Evolutionary conservation across 2,797 vertebrate species (phyloP).

Genomic region (Pempheris klunzingeri): DNA sequence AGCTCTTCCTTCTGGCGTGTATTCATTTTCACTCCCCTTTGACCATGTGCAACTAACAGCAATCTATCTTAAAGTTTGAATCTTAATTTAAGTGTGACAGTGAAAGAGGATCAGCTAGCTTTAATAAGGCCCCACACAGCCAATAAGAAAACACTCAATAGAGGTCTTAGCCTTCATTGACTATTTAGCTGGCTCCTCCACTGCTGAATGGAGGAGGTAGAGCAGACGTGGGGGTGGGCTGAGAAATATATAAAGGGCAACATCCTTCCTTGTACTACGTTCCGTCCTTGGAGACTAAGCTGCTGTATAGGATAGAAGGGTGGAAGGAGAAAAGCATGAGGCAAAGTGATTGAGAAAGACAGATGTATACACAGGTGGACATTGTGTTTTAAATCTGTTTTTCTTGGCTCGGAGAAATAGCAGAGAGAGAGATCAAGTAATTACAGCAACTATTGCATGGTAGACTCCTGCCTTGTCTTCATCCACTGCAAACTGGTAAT

Average conservation of each 20-base stretch:
- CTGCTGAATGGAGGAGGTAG: neutral
- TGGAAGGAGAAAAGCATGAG: neutral
- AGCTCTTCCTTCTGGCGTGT: constrained; percentile 23
- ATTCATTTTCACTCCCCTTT: too few relatives aligned
- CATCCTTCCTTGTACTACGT: neutral
- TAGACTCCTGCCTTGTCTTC: constrained; percentile 27
- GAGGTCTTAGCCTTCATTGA: constrained; percentile 33
- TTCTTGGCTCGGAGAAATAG: constrained; percentile 21
- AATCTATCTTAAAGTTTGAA: constrained; percentile 29
- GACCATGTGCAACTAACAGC: neutral
- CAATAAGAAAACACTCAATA: constrained; percentile 51
- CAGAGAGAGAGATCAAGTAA: constrained; percentile 30
- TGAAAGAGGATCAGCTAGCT: constrained; percentile 4
- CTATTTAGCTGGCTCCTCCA: constrained; percentile 13
- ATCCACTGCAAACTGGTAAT: constrained; percentile 54
- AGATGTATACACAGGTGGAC: constrained; percentile 23
- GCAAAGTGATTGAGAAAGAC: constrained; percentile 6
- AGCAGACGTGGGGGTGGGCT: neutral
- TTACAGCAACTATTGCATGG: constrained; percentile 41
- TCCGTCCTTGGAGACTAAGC: neutral
- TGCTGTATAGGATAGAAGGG: neutral
- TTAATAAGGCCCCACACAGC: constrained; percentile 39
- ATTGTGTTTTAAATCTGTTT: neutral
- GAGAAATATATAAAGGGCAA: constrained; percentile 7
- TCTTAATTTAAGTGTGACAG: constrained; percentile 20